phyloP scores from a whole-genome alignment of 1,140 invertebrate species.

The Nylanderia fulva region DNA sequence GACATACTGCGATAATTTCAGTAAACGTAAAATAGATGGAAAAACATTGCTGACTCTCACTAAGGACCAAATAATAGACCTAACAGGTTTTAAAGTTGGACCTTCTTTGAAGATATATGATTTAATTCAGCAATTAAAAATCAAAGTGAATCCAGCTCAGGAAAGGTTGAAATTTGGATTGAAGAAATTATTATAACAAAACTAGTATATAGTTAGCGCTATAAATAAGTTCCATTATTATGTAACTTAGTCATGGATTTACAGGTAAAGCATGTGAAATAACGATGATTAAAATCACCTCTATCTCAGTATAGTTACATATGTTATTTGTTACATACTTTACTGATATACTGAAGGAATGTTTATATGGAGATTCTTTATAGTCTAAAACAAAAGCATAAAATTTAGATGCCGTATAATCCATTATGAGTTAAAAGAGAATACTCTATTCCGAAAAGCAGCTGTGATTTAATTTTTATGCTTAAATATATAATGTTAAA shows the following conservation, averaged over 20 bases:
- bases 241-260: constrained; percentile 79
- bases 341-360: constrained; percentile 41
- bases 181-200: constrained; percentile 84
- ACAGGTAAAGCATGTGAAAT: constrained; percentile 73
- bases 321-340: constrained; percentile 61
- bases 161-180: constrained; percentile 87
- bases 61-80: constrained; percentile 95
- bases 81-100: constrained; percentile 97
- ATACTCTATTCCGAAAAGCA: constrained; percentile 45
- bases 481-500: constrained; percentile 8
- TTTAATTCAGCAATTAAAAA: constrained; percentile 94
- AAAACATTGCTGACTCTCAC: constrained; percentile 92
- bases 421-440: constrained; percentile 21
- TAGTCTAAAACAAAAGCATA: constrained; percentile 14
- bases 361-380: constrained; percentile 36
- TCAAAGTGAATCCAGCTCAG: constrained; percentile 92
- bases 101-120: constrained; percentile 97
- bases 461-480: background rate
- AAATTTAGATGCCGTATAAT: constrained; percentile 33
- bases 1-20: constrained; percentile 95
- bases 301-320: constrained; percentile 7
- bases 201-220: constrained; percentile 72
- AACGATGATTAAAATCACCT: constrained; percentile 37
- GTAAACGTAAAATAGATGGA: constrained; percentile 93
- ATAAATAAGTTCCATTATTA: constrained; percentile 73